Base-by-base conservation (phyloP, 2,797 vertebrate species). In the Pogonophryne albipinna region DNA sequence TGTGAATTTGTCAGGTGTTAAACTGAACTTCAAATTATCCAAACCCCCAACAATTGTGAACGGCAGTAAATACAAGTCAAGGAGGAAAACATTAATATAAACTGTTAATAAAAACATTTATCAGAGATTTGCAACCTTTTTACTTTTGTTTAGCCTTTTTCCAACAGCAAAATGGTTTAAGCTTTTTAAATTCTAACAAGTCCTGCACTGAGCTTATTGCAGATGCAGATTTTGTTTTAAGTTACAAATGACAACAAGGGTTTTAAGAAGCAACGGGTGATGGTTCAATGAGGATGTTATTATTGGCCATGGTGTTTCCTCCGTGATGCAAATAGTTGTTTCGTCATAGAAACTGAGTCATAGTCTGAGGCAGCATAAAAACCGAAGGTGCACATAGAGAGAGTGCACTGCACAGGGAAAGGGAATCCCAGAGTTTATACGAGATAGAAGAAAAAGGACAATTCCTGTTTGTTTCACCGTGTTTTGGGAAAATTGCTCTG, bases 271-370 rank as follows among this genome's bases (percentile, higher is more conserved):
- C 41, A 15, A 56, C 5, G 15, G 1, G 3, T 14, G 7, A 20
- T 15, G 3, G 17, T 47, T 1, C 15, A 45, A 1, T 1, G 2
- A 9, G 7, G 2, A 38, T 38, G 7, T 7, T 13, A 11, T 44
- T 14, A 44, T 44, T 68, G 49, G 20, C 16, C 1, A 2, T 1
- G 0, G 10, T 58, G 23, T 66, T 69, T 63, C 10, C 17, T 50
- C 64, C 0, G 0, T 1, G 0, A 81, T 86, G 82, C 78, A 87
- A 87, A 89, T 85, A 3, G 4, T 0, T 47, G 0, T 76, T 71
- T 74, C 45, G 47, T 82, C 74, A 76, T 10, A 0, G 0, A 0
- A 27, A 27, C 27, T 27, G 4, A 4, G 27, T 27, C 27, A 27
- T 27, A 4, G 27, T 27, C 23, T 2, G 3, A 10, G 14, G 17